Base-by-base conservation (phyloP, 2,113 vertebrate genomes). In the Lichenostomus cassidix region DNA sequence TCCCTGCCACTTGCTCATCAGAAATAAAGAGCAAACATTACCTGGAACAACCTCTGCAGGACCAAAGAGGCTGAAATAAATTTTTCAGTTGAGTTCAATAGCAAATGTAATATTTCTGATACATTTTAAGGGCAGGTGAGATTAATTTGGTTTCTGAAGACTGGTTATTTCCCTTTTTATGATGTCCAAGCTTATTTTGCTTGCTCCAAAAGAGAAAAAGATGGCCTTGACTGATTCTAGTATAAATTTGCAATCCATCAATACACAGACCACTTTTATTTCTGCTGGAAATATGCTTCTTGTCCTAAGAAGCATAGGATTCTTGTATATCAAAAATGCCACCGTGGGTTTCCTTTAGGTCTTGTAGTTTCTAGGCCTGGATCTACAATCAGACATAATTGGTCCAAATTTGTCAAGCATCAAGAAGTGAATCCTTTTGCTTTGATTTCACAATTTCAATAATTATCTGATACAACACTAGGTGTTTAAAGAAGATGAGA, bases 1-100 rank as follows among this genome's bases (percentile, higher is more conserved):
- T 96, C 60, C 49, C 63, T 96, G 33, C 19, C 74, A 89, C 89
- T 91, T 87, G 74, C 44, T 88, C 69, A 58, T 92, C 93, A 96
- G 59, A 91, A 94, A 86, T 55, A 74, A 80, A 81, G 39, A 92
- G 58, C 56, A 90, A 69, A 82, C 37, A 83, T 63, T 41, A 33
- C 29, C 60, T 94, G 25, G n/a, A 86, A 77, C 90, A 91, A 59
- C 56, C 69, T 96, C 87, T 87, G n/a, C 65, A 85, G 59, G 78
- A 31, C 68, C 59, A 92, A 41, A 87, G 65, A 89, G 9, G 8
- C 31, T 71, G 39, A 95, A 95, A 79, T 85, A 91, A 68, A 75
- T 84, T 83, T 94, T 83, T 12, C 41, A 83, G 69, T 84, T 95
- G 74, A 85, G 6, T 70, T 87, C 78, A 44, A 60, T 63, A 85